A percentile compares a stretch with the other conserved stretches of the same genome.
Evolutionary conservation across 1,140 invertebrate species (phyloP).

Genomic region (Homarus americanus): DNA sequence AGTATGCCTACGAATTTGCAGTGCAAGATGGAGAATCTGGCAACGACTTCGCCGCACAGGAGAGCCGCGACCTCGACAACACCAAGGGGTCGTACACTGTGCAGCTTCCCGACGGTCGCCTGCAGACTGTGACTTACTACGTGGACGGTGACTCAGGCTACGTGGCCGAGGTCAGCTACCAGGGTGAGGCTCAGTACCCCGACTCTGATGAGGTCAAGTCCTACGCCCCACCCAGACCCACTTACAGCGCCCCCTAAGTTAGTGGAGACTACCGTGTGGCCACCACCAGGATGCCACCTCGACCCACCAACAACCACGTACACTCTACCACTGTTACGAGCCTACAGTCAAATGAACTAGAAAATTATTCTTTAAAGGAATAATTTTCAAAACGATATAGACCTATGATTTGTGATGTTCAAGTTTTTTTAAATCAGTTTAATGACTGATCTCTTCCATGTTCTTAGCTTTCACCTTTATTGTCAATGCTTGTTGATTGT

Average conservation of each 20-base stretch:
- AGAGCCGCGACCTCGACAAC: slow-evolving; percentile 87
- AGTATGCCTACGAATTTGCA: slow-evolving; percentile 91
- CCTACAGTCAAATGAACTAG: no score
- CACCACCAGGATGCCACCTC: no score
- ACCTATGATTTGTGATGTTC: no score
- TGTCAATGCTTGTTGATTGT: no score
- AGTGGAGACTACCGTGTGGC: background rate
- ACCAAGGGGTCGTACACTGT: slow-evolving; percentile 91
- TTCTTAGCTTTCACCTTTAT: no score
- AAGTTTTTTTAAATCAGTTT: no score
- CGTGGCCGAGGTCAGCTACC: slow-evolving; percentile 75
- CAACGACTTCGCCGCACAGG: slow-evolving; percentile 88
- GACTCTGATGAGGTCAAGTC: background rate
- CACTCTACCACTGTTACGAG: background rate
- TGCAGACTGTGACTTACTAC: slow-evolving; percentile 82
- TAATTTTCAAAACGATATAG: no score
- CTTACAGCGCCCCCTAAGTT: background rate
- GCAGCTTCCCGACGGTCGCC: slow-evolving; percentile 86
- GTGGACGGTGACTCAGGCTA: slow-evolving; percentile 81
- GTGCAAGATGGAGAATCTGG: slow-evolving; percentile 87
- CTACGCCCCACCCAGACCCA: background rate
- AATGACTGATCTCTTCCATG: no score
- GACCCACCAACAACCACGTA: no score
- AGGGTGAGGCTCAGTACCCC: slow-evolving; percentile 55
- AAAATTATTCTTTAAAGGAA: no score